Conservation (phyloP, 1,140 invertebrate genomes). For the Diabrotica virgifera region DNA sequence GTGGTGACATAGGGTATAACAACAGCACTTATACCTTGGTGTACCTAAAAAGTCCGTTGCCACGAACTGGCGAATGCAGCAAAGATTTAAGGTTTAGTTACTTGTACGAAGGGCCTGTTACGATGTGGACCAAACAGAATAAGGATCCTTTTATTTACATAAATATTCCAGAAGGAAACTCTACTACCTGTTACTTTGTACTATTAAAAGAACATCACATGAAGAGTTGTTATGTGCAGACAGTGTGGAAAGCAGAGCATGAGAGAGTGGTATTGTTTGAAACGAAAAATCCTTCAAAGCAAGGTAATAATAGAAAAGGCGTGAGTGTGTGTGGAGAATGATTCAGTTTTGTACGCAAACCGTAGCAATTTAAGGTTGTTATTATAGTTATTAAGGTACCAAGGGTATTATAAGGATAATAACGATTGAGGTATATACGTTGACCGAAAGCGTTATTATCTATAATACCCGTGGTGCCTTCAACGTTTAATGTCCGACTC, state of each 20-base stretch:
- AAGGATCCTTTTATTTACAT: not conserved
- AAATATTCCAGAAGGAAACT: not conserved
- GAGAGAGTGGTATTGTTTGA: not conserved
- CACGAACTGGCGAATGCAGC: not conserved
- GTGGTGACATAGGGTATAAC: not conserved
- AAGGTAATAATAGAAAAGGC: not conserved
- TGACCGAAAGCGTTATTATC: too few relatives aligned
- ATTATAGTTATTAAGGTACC: too few relatives aligned
- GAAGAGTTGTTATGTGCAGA: not conserved
- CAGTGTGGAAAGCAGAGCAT: not conserved
- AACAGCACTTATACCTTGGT: not conserved
- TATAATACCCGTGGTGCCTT: too few relatives aligned
- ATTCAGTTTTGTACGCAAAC: too few relatives aligned
- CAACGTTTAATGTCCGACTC: too few relatives aligned
- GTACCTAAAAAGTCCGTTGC: not conserved
- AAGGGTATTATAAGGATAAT: too few relatives aligned
- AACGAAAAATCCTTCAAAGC: not conserved
- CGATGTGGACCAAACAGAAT: not conserved
- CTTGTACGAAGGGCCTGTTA: not conserved
- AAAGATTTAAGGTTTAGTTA: not conserved
- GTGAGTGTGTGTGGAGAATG: too few relatives aligned
- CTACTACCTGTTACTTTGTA: not conserved
- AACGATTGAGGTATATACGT: too few relatives aligned
- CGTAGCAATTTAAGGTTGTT: too few relatives aligned
- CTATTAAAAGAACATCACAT: not conserved